Conservation (phyloP, 2,113 vertebrate species). For the Gobiocypris rarus region DNA sequence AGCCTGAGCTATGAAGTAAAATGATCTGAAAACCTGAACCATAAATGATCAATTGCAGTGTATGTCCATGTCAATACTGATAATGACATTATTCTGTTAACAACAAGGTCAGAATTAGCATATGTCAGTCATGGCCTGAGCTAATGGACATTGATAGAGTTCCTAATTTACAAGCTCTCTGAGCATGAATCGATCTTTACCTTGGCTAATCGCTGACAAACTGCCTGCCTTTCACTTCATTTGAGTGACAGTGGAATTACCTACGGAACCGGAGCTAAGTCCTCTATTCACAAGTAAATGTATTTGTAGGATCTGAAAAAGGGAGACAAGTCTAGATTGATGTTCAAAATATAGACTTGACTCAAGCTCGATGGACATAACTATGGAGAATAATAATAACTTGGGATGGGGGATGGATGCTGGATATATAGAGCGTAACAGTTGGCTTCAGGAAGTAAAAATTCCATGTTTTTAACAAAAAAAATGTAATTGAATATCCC, state of each 20-base stretch:
- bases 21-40: constrained; percentile 45
- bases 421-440: neutral
- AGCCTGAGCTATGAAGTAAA: constrained; percentile 48
- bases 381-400: neutral
- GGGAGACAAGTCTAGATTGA: neutral
- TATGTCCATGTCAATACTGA: constrained; percentile 50
- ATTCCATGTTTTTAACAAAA: neutral
- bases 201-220: constrained; percentile 54
- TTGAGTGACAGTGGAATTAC: constrained; percentile 48
- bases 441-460: neutral
- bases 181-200: constrained; percentile 68
- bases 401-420: neutral
- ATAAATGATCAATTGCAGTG: constrained; percentile 45
- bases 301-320: neutral
- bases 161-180: constrained; percentile 53
- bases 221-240: constrained; percentile 45
- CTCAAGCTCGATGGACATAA: neutral
- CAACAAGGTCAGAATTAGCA: constrained; percentile 62
- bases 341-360: neutral
- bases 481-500: neutral
- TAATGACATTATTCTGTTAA: constrained; percentile 54
- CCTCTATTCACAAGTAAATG: constrained; percentile 37
- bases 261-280: constrained; percentile 43
- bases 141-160: constrained; percentile 59
- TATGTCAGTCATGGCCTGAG: constrained; percentile 52